A percentile compares a stretch with the other conserved stretches of the same genome.
Evolutionary conservation across 2,888 invertebrate species (phyloP).

Genomic region (Coleophora flavipennella): DNA sequence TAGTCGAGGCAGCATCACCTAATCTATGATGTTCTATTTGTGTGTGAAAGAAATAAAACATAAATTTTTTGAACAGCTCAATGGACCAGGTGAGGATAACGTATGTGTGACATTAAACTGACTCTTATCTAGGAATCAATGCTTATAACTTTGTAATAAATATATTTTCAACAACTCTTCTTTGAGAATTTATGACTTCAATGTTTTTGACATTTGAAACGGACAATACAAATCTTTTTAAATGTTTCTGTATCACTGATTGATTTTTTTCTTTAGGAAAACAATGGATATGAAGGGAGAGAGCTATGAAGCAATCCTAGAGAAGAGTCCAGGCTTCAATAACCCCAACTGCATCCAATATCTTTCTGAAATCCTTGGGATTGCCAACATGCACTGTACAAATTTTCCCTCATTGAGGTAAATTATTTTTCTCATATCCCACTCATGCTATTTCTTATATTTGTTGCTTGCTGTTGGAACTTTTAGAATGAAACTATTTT

Average conservation of each 20-base stretch:
- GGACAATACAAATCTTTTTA: constrained; percentile 26
- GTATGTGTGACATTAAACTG: constrained; percentile 54
- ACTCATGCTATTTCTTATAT: background rate
- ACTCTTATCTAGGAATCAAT: constrained; percentile 34
- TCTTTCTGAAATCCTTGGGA: constrained; percentile 82
- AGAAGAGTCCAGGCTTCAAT: constrained; percentile 88
- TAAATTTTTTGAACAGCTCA: constrained; percentile 71
- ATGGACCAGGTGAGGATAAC: constrained; percentile 68
- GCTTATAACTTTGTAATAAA: constrained; percentile 34
- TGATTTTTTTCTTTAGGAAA: constrained; percentile 70
- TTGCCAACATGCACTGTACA: constrained; percentile 78
- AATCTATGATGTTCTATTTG: constrained; percentile 63
- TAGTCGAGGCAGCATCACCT: constrained; percentile 61
- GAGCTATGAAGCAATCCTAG: constrained; percentile 85
- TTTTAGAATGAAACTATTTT: constrained; percentile 2
- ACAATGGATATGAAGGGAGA: constrained; percentile 85
- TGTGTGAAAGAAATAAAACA: constrained; percentile 67
- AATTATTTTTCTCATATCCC: constrained; percentile 13
- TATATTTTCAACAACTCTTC: constrained; percentile 32
- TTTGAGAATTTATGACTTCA: constrained; percentile 33
- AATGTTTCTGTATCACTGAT: constrained; percentile 23
- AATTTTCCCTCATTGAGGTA: constrained; percentile 81
- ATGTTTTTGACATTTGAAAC: constrained; percentile 23
- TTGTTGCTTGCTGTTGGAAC: background rate
- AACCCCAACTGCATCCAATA: constrained; percentile 91